These are phyloP conservation scores for Drosophila nebulosa DNA, from an alignment of 1,140 invertebrate species.

Conservation along the genomic window DNA sequence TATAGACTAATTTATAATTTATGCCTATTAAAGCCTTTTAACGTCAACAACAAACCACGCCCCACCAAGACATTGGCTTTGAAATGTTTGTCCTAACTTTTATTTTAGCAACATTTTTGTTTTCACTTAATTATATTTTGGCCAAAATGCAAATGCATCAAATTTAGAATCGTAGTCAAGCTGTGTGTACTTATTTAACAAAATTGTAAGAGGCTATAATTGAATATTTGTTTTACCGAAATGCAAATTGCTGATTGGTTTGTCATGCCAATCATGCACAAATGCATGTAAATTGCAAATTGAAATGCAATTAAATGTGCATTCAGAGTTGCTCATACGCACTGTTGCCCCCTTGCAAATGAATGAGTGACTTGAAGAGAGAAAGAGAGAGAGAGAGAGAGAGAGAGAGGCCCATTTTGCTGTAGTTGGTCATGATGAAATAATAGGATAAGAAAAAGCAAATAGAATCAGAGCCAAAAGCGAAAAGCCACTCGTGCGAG, in stretches of 20 bases:
- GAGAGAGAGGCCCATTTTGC: constrained; percentile 9
- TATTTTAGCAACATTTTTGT: constrained; percentile 14
- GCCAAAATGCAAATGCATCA: constrained; percentile 1
- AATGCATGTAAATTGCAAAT: constrained; percentile 42
- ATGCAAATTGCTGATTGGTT: constrained; percentile 1
- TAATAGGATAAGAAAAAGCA: constrained; percentile 12
- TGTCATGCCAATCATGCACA: constrained; percentile 30
- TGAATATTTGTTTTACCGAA: constrained; percentile 21
- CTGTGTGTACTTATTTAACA: constrained; percentile 17
- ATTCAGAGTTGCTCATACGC: constrained; percentile 67
- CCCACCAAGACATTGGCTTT: no score
- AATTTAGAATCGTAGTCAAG: background rate
- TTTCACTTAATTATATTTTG: constrained; percentile 29
- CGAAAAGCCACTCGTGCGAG: constrained; percentile 53
- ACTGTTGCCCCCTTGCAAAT: constrained; percentile 50
- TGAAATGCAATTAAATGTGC: constrained; percentile 62
- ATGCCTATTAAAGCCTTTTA: constrained; percentile 48
- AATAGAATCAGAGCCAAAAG: constrained; percentile 28
- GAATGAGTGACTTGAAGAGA: background rate
- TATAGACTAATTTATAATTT: constrained; percentile 58
- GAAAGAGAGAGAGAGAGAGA: constrained; percentile 5
- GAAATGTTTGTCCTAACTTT: background rate
- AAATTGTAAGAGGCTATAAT: constrained; percentile 39
- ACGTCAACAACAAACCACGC: constrained; percentile 28
- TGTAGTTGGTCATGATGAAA: constrained; percentile 9